Evolutionary conservation across 2,113 vertebrate species (phyloP).

Genomic region (Barbus barbus): DNA sequence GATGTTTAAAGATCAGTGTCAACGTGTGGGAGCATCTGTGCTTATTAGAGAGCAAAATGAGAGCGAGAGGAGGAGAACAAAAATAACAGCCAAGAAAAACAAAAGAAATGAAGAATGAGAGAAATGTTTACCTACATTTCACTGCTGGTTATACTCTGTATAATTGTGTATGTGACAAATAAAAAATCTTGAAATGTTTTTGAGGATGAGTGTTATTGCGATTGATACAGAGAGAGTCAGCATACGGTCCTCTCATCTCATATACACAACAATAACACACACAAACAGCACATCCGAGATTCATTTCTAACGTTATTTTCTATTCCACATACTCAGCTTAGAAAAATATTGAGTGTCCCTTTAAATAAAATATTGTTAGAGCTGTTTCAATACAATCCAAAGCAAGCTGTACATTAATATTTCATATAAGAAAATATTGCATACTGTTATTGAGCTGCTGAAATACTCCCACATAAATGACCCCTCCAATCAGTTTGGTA

Average conservation of each 20-base stretch:
- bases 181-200: no score
- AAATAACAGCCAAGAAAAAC: constrained; percentile 3
- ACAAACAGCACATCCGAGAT: not conserved
- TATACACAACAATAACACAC: not conserved
- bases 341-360: not conserved
- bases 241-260: constrained; percentile 22
- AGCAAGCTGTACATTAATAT: not conserved
- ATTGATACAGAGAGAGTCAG: no score
- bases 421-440: constrained; percentile 21
- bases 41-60: constrained; percentile 25
- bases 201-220: constrained; percentile 3
- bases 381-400: not conserved
- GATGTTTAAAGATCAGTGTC: constrained; percentile 46
- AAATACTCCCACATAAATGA: constrained; percentile 27
- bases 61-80: constrained; percentile 43
- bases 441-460: not conserved
- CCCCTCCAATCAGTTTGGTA: constrained; percentile 7
- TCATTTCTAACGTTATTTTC: not conserved
- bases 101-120: constrained; percentile 25
- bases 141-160: no score
- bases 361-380: not conserved
- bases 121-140: no score
- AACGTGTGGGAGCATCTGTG: constrained; percentile 48
- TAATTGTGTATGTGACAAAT: no score
- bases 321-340: not conserved